phyloP scores from a whole-genome alignment of 2,888 invertebrate genomes.

The Eucera pruinosa region DNA sequence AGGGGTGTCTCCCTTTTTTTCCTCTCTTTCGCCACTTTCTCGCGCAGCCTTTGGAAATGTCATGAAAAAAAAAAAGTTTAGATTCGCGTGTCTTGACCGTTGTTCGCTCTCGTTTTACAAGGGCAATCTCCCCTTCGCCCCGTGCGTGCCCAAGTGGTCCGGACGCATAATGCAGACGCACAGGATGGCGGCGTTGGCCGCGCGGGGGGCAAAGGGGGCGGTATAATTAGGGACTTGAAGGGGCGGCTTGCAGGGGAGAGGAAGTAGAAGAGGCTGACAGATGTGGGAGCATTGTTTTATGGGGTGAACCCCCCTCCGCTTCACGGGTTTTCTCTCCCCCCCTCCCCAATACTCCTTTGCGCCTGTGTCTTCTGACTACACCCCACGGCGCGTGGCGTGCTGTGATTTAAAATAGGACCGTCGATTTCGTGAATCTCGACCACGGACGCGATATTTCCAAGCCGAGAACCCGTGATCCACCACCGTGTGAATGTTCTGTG shows the following conservation, averaged over 20 bases:
- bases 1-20: constrained; percentile 54
- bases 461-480: constrained; percentile 60
- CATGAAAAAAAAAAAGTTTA: constrained; percentile 71
- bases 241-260: constrained; percentile 79
- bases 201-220: constrained; percentile 73
- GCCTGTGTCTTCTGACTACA: constrained; percentile 73
- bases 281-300: constrained; percentile 85
- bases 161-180: constrained; percentile 82
- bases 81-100: constrained; percentile 80
- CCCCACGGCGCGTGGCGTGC: constrained; percentile 79
- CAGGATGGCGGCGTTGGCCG: constrained; percentile 72
- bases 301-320: constrained; percentile 74
- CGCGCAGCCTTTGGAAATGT: constrained; percentile 61
- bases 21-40: constrained; percentile 19
- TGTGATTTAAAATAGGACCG: constrained; percentile 83
- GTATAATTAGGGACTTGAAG: constrained; percentile 84
- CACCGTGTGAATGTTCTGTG: constrained; percentile 71
- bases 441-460: constrained; percentile 72
- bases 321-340: constrained; percentile 7
- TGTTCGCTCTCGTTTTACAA: constrained; percentile 77
- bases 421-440: constrained; percentile 78
- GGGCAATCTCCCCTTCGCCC: constrained; percentile 77
- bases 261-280: constrained; percentile 84
- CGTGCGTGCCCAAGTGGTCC: constrained; percentile 84
- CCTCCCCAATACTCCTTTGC: constrained; percentile 61